A percentile compares a stretch with the other conserved stretches of the same genome.
Conservation (phyloP, 2,113 vertebrate genomes). For the Corvus cornix region DNA sequence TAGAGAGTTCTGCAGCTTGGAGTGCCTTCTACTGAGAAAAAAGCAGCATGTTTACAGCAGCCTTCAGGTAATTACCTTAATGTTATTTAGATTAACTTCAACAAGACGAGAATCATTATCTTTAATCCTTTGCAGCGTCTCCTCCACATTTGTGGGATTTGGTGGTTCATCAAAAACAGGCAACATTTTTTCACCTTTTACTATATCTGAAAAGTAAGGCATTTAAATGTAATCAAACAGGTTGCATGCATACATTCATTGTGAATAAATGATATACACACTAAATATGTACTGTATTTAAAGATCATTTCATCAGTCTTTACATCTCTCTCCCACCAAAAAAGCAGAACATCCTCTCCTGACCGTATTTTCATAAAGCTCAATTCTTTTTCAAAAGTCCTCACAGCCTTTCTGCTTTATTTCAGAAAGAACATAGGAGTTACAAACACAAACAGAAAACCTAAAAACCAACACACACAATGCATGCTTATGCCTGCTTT, state of each 20-base stretch:
- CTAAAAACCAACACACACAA: background rate
- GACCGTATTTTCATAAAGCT: background rate
- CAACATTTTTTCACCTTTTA: conserved; percentile 93
- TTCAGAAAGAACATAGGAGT: background rate
- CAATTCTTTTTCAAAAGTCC: background rate
- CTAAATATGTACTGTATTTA: background rate
- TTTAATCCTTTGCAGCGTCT: conserved; percentile 91
- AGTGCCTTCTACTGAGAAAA: background rate
- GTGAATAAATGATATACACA: background rate
- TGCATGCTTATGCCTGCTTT: background rate
- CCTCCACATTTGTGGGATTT: conserved; percentile 96
- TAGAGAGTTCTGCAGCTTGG: background rate
- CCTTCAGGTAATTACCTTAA: conserved; percentile 80
- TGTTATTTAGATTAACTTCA: conserved; percentile 98
- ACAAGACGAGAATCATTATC: conserved; percentile 84
- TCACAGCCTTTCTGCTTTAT: background rate
- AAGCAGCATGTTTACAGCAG: background rate
- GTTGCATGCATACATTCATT: background rate
- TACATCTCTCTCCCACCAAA: background rate
- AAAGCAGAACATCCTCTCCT: background rate
- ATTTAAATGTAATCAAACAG: background rate
- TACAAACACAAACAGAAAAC: background rate
- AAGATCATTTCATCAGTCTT: background rate
- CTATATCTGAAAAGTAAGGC: conserved; percentile 79
- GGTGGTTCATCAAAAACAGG: conserved; percentile 96